Percentiles rank a stretch among this genome's conserved stretches.
These are phyloP conservation scores for Sabatieria punctata DNA, from an alignment of 2,888 invertebrate species.

Conservation along the genomic window DNA sequence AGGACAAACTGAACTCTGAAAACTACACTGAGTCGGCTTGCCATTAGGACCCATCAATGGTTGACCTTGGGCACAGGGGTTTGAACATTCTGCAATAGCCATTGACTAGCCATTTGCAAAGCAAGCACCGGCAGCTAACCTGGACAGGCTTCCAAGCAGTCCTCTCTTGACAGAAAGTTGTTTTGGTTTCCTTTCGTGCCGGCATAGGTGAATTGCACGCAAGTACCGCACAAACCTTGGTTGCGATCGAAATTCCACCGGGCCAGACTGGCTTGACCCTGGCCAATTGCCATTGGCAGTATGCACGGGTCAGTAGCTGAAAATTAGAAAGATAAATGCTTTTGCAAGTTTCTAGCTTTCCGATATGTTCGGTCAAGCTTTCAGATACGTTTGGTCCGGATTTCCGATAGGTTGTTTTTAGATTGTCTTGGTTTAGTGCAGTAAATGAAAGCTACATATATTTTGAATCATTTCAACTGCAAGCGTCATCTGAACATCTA, in stretches of 20 bases:
- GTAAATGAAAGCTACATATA: no score
- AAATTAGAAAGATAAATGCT: not conserved
- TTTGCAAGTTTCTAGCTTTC: no score
- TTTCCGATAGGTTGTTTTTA: no score
- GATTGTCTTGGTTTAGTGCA: no score
- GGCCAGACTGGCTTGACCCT: not conserved
- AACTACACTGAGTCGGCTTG: not conserved
- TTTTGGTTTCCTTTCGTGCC: slow-evolving; percentile 27
- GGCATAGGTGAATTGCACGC: slow-evolving; percentile 24
- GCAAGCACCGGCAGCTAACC: not conserved
- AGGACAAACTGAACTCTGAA: not conserved
- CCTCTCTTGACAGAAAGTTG: slow-evolving; percentile 20
- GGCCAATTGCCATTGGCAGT: slow-evolving; percentile 15
- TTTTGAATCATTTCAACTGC: no score
- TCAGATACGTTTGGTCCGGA: no score
- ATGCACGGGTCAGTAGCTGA: slow-evolving; percentile 18
- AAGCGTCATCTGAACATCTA: no score
- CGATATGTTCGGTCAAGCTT: no score
- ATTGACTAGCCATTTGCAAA: not conserved
- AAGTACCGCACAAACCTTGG: slow-evolving; percentile 12
- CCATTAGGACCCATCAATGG: no score
- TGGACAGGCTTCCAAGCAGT: slow-evolving; percentile 22
- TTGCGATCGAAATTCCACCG: not conserved
- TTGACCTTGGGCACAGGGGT: no score
- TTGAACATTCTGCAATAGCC: no score